These are phyloP conservation scores for Heliothis subflexa DNA, from an alignment of 1,140 invertebrate species.

Conservation along the genomic window DNA sequence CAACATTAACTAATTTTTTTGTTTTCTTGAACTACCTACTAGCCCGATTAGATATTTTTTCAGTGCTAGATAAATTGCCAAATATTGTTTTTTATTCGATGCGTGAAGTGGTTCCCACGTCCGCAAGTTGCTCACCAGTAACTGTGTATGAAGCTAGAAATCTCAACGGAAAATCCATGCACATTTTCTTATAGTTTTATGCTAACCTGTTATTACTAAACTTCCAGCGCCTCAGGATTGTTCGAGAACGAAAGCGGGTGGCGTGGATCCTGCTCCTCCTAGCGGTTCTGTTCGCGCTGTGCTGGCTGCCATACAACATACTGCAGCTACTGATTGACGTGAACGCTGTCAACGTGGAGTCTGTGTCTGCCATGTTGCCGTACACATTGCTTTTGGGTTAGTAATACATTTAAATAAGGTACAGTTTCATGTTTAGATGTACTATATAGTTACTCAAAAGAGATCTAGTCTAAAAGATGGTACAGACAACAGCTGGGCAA, in stretches of 20 bases:
- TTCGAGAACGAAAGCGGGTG: slow-evolving; percentile 89
- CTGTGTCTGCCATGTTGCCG: slow-evolving; percentile 73
- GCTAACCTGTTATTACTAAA: background rate
- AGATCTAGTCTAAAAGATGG: no score
- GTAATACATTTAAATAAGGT: slow-evolving; percentile 15
- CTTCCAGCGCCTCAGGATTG: slow-evolving; percentile 87
- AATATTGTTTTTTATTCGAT: no score
- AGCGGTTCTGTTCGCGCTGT: slow-evolving; percentile 91
- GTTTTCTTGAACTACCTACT: no score
- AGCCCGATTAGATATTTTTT: no score
- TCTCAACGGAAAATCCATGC: background rate
- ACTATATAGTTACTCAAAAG: no score
- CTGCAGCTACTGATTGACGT: slow-evolving; percentile 89
- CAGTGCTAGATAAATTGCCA: no score
- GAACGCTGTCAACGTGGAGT: slow-evolving; percentile 74
- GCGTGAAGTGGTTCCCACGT: no score
- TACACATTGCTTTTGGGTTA: slow-evolving; percentile 86
- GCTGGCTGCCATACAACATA: slow-evolving; percentile 93
- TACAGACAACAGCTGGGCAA: no score
- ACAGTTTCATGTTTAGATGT: no score
- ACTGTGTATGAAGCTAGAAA: no score
- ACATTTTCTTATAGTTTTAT: background rate
- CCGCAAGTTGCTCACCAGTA: no score
- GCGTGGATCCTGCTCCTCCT: slow-evolving; percentile 91
- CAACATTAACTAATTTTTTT: no score